Evolutionary conservation across 2,888 invertebrate genomes (phyloP), one percentile per base, ranked within the genome.

Genomic region (Tetheella fluctuosa): DNA sequence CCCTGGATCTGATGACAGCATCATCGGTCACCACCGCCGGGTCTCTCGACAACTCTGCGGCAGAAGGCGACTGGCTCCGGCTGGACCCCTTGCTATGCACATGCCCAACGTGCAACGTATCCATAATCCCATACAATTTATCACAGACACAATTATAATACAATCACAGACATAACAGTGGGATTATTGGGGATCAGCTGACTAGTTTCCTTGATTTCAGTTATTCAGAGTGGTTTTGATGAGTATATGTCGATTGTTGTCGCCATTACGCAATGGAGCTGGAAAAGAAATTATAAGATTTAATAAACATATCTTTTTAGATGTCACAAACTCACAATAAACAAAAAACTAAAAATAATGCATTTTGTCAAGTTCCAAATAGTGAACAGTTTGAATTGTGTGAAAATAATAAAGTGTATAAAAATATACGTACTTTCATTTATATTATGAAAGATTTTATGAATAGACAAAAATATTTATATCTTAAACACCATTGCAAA

Each of bases 41-140:
- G 64, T 91, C 92, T 67, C 88, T 65, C 76, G 92, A 74, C 89
- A 93, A 75, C 74, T 94, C 93, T n/a, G 85, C 84, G 1, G 90
- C 82, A 10, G 91, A 90, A 62, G 95, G 95, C 42, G 95, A 95
- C 75, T 95, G 94, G 77, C 95, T 95, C 61, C 95, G 85, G 71
- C 95, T 95, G 52, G 95, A 94, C 54, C 94, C 94, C 84, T 95
- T 95, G 73, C 91, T 92, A 82, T 94, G 94, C 58, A 86, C 91
- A 69, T 89, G 93, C 34, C 84, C 76, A 64, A 92, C 90, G 70
- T 93, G 91, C 65, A 93, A 75, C 57, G 90, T 89, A 77, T 93
- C 92, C 92, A 92, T 91, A 67, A 69, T 76, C 66, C 39, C 39
- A 39, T 39, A 39, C 4, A 39, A 60, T 61, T 69, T 69, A 69